Evolutionary conservation across 2,113 vertebrate genomes (phyloP), one percentile per base, ranked within the genome.

Genomic region (Nibea coibor): DNA sequence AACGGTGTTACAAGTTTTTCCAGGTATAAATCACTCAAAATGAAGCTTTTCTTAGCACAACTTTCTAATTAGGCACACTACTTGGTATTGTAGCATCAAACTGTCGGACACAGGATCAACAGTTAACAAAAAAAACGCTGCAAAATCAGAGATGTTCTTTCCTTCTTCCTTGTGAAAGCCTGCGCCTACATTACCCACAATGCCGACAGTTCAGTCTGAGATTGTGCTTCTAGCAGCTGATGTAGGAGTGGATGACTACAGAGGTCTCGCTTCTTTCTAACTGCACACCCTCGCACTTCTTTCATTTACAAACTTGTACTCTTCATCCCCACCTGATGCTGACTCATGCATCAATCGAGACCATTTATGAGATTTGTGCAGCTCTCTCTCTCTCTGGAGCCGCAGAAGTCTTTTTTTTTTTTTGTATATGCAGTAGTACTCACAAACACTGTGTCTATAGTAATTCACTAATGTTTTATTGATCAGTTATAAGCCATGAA

Each of bases 161-260:
- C 16, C n/a, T 16, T 53, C 12, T n/a, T 45, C 5, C 26, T 47
- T 26, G 3, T n/a, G 14, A 31, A 64, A 43, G 15, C 26, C 10
- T 10, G 14, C 1, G 10, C 28, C 31, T 70, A 17, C 58, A 66
- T 66, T 66, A 66, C 53, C 61, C n/a, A 66, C 15, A 75, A 63
- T 17, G 2, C 56, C 10, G 10, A 14, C 3, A 12, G 59, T 45
- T 70, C 2, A 3, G 7, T 12, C 0, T 11, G 7, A 58, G 45
- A 39, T 22, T 24, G 61, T 51, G 48, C 12, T 54, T 11, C n/a
- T 17, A 20, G 66, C 0, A 3, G 19, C 24, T 50, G 43, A 22
- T 17, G 12, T 63, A 43, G 64, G 35, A 39, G 35, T 31, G 31
- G 31, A 5, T 3, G 31, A 31, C 57, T 43, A 31, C 48, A 68